Percentiles rank a stretch among this genome's conserved stretches.
These are phyloP conservation scores for Valencia hispanica DNA, from an alignment of 2,797 vertebrate species.

Conservation along the genomic window DNA sequence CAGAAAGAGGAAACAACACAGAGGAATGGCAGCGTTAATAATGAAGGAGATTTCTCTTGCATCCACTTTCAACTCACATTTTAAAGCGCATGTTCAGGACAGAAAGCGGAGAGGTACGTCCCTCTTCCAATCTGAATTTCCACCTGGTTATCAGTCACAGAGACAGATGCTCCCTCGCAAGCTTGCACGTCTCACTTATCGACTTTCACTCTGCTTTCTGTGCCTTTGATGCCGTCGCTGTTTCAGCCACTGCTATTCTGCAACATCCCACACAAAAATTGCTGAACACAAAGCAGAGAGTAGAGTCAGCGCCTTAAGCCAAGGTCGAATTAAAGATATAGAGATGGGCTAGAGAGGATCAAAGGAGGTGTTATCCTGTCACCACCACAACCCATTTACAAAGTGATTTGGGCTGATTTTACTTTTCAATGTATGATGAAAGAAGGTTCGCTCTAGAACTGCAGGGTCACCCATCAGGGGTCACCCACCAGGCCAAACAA, in stretches of 20 bases:
- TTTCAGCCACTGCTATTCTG: slow-evolving; percentile 39
- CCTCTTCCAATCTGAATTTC: slow-evolving; percentile 38
- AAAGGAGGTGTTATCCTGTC: slow-evolving; percentile 54
- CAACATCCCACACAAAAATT: slow-evolving; percentile 49
- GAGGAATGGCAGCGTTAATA: slow-evolving; percentile 71
- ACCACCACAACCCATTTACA: slow-evolving; percentile 23
- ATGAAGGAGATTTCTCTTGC: slow-evolving; percentile 59
- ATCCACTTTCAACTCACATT: slow-evolving; percentile 43
- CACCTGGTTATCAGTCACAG: slow-evolving; percentile 37
- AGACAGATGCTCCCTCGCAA: slow-evolving; percentile 32
- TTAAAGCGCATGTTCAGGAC: slow-evolving; percentile 38
- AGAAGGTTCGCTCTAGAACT: slow-evolving; percentile 18
- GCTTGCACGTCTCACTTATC: slow-evolving; percentile 44
- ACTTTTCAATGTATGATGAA: slow-evolving; percentile 30
- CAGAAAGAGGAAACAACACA: slow-evolving; percentile 45
- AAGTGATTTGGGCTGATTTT: slow-evolving; percentile 31
- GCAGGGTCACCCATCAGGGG: neutral
- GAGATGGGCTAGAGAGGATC: slow-evolving; percentile 45
- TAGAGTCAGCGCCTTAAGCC: slow-evolving; percentile 40
- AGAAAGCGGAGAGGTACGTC: slow-evolving; percentile 7
- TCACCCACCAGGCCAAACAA: neutral
- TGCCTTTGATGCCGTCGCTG: slow-evolving; percentile 48
- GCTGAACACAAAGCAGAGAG: slow-evolving; percentile 40
- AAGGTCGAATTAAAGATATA: slow-evolving; percentile 64
- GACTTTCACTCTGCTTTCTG: slow-evolving; percentile 47